Evolutionary conservation across 2,113 vertebrate genomes (phyloP).

Genomic region (Passer domesticus): DNA sequence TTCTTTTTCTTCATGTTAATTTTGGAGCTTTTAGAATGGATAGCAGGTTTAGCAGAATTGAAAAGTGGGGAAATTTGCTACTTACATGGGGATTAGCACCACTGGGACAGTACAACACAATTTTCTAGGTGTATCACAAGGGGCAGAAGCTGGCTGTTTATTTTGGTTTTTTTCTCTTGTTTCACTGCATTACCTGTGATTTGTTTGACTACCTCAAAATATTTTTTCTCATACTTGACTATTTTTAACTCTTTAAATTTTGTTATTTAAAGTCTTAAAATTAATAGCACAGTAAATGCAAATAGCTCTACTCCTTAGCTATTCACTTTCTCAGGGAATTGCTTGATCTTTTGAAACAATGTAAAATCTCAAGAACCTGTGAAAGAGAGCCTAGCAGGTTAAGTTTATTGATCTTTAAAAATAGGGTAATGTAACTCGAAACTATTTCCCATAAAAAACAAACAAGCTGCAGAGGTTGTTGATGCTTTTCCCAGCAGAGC

Average conservation of each 20-base stretch:
- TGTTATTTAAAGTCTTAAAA: not conserved
- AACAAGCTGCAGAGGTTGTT: not conserved
- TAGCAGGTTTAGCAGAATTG: not conserved
- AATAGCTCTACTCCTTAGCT: not conserved
- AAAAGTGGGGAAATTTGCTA: not conserved
- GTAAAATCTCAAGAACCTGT: not conserved
- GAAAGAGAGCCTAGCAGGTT: not conserved
- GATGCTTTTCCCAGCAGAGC: not conserved
- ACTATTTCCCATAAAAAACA: not conserved
- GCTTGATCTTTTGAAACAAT: not conserved
- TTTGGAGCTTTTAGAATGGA: not conserved
- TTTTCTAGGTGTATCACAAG: not conserved
- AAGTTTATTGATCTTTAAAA: conserved; percentile 1
- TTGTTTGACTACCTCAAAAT: not conserved
- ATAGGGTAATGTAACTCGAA: not conserved
- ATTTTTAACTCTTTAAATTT: not conserved
- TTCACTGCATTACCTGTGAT: not conserved
- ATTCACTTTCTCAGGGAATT: not conserved
- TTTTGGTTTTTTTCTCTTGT: not conserved
- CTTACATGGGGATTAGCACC: not conserved
- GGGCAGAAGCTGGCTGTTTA: not conserved
- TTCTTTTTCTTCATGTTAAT: not conserved
- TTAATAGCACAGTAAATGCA: not conserved
- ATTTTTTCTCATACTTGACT: not conserved
- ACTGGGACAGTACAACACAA: not conserved